These are phyloP conservation scores for Cotesia congregata DNA, from an alignment of 2,888 invertebrate genomes.

Conservation along the genomic window DNA sequence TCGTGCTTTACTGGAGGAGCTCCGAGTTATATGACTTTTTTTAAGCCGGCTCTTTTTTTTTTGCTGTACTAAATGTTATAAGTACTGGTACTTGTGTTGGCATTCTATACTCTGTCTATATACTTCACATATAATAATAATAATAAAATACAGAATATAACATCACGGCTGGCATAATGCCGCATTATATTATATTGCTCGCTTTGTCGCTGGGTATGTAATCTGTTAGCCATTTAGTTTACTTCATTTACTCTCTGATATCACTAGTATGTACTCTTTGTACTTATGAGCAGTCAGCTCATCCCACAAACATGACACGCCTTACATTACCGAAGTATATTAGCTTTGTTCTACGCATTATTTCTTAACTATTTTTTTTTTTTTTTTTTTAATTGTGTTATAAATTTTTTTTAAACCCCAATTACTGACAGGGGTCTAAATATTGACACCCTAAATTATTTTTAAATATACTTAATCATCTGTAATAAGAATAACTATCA, in stretches of 20 bases:
- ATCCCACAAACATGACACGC: slow-evolving; percentile 12
- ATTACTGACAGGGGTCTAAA: too few relatives aligned
- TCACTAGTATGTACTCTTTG: background rate
- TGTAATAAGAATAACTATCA: too few relatives aligned
- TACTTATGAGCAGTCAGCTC: background rate
- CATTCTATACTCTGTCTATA: background rate
- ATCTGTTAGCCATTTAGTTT: background rate
- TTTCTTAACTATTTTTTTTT: too few relatives aligned
- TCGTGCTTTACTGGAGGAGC: background rate
- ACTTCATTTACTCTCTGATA: background rate
- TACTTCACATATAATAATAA: too few relatives aligned
- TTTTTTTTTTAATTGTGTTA: too few relatives aligned
- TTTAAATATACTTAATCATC: too few relatives aligned
- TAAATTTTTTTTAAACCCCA: too few relatives aligned
- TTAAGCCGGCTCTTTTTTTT: background rate
- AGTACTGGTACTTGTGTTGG: background rate
- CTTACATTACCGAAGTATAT: background rate
- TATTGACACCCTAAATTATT: too few relatives aligned
- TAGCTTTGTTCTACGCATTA: too few relatives aligned
- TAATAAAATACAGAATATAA: too few relatives aligned
- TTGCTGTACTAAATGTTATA: background rate
- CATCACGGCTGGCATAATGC: background rate
- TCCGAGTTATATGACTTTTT: background rate
- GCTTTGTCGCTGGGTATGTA: background rate
- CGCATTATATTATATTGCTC: background rate